phyloP scores from a whole-genome alignment of 2,797 vertebrate species.

The Kryptolebias ocellatus region DNA sequence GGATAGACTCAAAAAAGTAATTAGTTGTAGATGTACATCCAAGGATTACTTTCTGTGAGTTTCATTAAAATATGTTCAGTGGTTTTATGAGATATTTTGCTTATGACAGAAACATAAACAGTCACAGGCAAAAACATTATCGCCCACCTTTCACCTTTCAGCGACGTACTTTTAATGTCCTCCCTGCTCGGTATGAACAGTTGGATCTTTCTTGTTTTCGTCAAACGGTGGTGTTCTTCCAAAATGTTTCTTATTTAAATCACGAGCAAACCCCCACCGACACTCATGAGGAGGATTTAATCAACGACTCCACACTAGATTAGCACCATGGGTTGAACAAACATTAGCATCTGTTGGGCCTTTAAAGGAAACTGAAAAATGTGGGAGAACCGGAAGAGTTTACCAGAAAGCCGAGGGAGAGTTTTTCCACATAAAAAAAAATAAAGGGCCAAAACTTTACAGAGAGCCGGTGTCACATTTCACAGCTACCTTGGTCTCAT shows the following conservation, averaged over 20 bases:
- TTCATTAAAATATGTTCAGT: too few relatives aligned
- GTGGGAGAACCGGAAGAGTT: neutral
- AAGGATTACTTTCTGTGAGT: too few relatives aligned
- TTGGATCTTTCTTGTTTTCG: conserved; percentile 3
- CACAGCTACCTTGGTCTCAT: conserved; percentile 25
- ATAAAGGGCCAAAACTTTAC: conserved; percentile 20
- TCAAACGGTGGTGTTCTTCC: neutral
- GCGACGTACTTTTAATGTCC: too few relatives aligned
- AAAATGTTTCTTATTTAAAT: neutral
- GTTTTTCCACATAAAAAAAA: conserved; percentile 2
- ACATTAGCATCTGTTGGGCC: conserved; percentile 42
- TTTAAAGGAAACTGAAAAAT: conserved; percentile 26
- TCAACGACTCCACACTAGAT: conserved; percentile 6
- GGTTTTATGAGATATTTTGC: too few relatives aligned
- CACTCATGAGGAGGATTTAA: conserved; percentile 7
- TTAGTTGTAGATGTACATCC: too few relatives aligned
- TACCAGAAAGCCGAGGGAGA: conserved; percentile 7
- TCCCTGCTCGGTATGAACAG: too few relatives aligned
- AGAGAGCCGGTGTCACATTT: conserved; percentile 37
- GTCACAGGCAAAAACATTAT: too few relatives aligned
- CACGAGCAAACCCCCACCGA: neutral
- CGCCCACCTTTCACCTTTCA: too few relatives aligned
- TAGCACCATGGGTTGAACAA: conserved; percentile 37
- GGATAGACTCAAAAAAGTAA: too few relatives aligned
- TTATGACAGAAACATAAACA: too few relatives aligned